A percentile compares a stretch with the other conserved stretches of the same genome.
These are phyloP conservation scores for Eubasilissa splendida DNA, from an alignment of 2,888 invertebrate genomes.

Conservation along the genomic window DNA sequence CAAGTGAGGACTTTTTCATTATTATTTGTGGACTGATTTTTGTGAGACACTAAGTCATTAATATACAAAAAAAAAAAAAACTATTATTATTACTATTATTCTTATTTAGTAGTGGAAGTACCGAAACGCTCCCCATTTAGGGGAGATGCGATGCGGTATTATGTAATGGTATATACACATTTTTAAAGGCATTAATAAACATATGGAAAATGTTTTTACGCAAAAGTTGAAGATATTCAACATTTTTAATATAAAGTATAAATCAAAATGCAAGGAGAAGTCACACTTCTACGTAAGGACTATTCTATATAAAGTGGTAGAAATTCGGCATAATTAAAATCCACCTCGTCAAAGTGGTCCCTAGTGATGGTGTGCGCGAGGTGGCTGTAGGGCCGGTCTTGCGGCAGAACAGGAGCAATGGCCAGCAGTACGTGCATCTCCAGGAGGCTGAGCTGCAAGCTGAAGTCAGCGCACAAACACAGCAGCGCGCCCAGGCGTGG, in stretches of 20 bases:
- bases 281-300: not conserved
- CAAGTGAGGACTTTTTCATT: too few species aligned
- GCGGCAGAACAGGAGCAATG: not conserved
- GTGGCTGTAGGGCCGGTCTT: not conserved
- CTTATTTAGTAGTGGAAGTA: too few species aligned
- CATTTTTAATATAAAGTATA: not conserved
- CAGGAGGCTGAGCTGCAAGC: constrained; percentile 12
- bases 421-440: constrained; percentile 5
- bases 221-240: not conserved
- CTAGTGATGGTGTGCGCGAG: not conserved
- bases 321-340: not conserved
- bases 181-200: too few species aligned
- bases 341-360: constrained; percentile 12
- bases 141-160: too few species aligned
- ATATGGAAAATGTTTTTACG: too few species aligned
- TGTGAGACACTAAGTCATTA: too few species aligned
- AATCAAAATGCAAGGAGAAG: not conserved
- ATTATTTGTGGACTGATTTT: too few species aligned
- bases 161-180: too few species aligned
- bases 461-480: constrained; percentile 25
- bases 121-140: too few species aligned
- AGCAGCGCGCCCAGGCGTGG: not conserved
- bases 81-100: too few species aligned
- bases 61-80: too few species aligned
- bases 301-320: not conserved